Evolutionary conservation across 2,113 vertebrate species (phyloP).

Genomic region (Pan paniscus): DNA sequence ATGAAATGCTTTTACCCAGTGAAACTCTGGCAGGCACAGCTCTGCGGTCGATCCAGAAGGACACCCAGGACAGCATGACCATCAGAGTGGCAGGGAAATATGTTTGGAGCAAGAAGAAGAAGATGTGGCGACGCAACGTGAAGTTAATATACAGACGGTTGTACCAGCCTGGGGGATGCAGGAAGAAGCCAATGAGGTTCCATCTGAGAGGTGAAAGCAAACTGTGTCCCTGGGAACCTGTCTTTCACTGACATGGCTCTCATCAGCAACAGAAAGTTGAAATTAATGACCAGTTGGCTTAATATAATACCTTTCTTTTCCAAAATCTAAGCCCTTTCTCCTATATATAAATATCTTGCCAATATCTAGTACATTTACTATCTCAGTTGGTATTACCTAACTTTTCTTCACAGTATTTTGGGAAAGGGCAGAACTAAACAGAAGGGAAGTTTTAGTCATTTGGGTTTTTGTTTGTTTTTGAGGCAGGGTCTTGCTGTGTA

Average conservation of each 20-base stretch:
- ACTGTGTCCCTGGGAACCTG: background rate
- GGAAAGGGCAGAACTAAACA: background rate
- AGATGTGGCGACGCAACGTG: slow-evolving; percentile 93
- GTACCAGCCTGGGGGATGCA: slow-evolving; percentile 90
- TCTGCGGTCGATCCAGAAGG: slow-evolving; percentile 94
- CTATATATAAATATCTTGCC: background rate
- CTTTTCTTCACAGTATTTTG: background rate
- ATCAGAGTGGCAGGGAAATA: slow-evolving; percentile 95
- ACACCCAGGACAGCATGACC: slow-evolving; percentile 98
- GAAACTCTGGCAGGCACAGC: slow-evolving; percentile 96
- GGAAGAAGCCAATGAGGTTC: background rate
- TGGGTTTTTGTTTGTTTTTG: too few species aligned
- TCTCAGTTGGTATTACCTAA: background rate
- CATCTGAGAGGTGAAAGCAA: too few species aligned
- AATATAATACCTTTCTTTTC: background rate
- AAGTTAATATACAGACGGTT: slow-evolving; percentile 96
- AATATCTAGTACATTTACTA: background rate
- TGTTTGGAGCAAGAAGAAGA: slow-evolving; percentile 96
- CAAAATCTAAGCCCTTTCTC: background rate
- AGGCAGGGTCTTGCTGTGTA: too few species aligned
- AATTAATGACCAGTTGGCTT: background rate
- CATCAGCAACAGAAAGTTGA: background rate
- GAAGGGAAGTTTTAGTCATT: background rate
- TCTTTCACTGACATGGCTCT: background rate
- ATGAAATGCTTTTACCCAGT: slow-evolving; percentile 86